A percentile compares a stretch with the other conserved stretches of the same genome.
These are phyloP conservation scores for Psylliodes chrysocephalus DNA, from an alignment of 2,888 invertebrate genomes.

Conservation along the genomic window DNA sequence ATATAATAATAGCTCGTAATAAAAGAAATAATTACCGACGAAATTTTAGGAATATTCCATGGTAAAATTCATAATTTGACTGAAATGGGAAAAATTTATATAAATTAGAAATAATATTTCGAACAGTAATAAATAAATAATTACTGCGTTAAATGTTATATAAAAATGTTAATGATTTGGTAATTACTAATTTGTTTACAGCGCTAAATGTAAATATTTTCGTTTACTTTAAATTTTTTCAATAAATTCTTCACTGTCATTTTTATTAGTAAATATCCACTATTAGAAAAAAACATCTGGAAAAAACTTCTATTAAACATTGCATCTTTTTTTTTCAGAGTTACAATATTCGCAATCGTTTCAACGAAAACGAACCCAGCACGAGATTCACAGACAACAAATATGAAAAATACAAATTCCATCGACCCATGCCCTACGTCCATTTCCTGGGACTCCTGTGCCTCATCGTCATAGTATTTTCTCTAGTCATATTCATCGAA, in stretches of 20 bases:
- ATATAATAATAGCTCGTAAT: no score
- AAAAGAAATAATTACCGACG: no score
- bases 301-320: no score
- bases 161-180: not conserved
- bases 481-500: slow-evolving; percentile 68
- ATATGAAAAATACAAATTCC: slow-evolving; percentile 50
- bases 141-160: no score
- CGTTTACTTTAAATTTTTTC: not conserved
- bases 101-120: no score
- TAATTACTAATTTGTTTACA: not conserved
- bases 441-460: slow-evolving; percentile 67
- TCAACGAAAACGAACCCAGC: slow-evolving; percentile 30
- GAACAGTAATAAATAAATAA: no score
- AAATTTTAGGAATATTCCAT: no score
- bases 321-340: slow-evolving; percentile 30
- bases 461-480: slow-evolving; percentile 67
- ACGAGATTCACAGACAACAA: slow-evolving; percentile 36
- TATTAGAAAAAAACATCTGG: no score
- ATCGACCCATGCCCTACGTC: slow-evolving; percentile 63
- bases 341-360: slow-evolving; percentile 30
- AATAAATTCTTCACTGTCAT: no score
- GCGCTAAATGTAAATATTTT: not conserved
- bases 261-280: no score
- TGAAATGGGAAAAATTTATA: no score
- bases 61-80: no score